Percentiles rank a stretch among this genome's conserved stretches.
phyloP scores from a whole-genome alignment of 2,797 vertebrate species.

The Peromyscus aztecus region DNA sequence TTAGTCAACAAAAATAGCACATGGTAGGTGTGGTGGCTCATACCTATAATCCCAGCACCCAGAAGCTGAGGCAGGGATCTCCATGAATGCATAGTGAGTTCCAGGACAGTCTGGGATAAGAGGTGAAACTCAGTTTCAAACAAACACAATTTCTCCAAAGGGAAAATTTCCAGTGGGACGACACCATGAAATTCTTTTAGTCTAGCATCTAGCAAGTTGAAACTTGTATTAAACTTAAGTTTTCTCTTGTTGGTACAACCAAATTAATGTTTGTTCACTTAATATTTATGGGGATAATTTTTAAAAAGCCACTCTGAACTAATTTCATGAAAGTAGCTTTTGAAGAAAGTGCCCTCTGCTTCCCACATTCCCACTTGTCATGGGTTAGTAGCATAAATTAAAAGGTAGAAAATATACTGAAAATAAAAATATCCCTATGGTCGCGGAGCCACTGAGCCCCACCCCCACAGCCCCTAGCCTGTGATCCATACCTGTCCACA shows the following conservation, averaged over 20 bases:
- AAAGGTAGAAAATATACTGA: neutral
- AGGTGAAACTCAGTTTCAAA: neutral
- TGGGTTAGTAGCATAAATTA: neutral
- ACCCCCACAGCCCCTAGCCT: neutral
- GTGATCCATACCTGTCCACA: neutral
- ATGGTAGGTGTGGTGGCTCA: neutral
- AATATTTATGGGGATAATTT: neutral
- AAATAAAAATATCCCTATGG: neutral
- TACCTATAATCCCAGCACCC: neutral
- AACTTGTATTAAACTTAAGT: neutral
- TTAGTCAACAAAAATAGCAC: slow-evolving; percentile 4
- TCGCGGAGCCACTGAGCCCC: neutral
- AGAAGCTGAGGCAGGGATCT: neutral
- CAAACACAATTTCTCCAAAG: neutral
- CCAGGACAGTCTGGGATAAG: neutral
- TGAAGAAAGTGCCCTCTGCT: neutral
- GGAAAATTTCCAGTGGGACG: neutral
- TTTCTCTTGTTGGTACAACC: neutral
- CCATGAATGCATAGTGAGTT: neutral
- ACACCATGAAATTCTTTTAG: neutral
- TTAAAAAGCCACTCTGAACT: neutral
- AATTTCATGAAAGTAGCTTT: neutral
- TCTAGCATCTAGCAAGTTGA: neutral
- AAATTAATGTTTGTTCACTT: neutral
- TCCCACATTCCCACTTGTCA: neutral